These are phyloP conservation scores for Petaurus breviceps DNA, from an alignment of 2,113 vertebrate genomes.

Conservation along the genomic window DNA sequence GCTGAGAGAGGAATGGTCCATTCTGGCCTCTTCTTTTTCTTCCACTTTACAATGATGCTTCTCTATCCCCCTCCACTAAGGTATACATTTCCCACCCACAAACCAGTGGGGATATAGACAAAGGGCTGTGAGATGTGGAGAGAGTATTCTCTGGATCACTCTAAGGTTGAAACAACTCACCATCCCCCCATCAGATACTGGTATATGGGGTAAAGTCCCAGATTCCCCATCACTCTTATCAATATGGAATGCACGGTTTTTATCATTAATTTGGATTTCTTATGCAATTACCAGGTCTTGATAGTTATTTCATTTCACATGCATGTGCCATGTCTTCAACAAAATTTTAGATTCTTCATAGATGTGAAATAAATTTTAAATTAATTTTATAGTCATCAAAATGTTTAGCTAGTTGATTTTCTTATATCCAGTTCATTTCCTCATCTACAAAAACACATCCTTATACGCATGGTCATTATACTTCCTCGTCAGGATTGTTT, in stretches of 20 bases:
- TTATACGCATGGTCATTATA: background rate
- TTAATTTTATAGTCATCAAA: background rate
- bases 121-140: background rate
- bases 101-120: background rate
- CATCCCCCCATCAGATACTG: background rate
- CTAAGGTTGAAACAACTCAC: background rate
- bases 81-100: background rate
- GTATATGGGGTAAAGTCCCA: background rate
- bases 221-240: background rate
- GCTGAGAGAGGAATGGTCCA: background rate
- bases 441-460: background rate
- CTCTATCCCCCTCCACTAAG: background rate
- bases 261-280: background rate
- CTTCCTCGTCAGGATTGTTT: too few relatives aligned
- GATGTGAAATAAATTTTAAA: background rate
- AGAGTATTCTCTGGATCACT: background rate
- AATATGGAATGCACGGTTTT: background rate
- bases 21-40: background rate
- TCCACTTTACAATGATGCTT: background rate
- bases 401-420: background rate
- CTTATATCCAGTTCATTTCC: background rate
- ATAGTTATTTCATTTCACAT: background rate
- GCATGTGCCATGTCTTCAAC: background rate
- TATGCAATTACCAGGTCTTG: background rate
- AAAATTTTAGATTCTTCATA: background rate